These are phyloP conservation scores for Hyperoodon ampullatus DNA, from an alignment of 2,113 vertebrate genomes.

Conservation along the genomic window DNA sequence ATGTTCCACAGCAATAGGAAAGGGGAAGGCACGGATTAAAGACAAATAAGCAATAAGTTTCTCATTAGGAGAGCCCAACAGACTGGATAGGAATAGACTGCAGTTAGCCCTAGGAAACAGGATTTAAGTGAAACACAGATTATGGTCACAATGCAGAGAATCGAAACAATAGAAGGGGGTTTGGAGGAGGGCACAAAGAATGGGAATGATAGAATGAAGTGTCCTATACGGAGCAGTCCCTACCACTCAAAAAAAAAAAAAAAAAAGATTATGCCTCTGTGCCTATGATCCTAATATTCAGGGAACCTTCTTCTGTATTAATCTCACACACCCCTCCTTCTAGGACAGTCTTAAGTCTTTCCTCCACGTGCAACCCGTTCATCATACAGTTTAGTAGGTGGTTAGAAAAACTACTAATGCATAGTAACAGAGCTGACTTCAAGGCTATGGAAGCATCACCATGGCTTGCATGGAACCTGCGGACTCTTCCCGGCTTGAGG, in stretches of 20 bases:
- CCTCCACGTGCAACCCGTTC: no score
- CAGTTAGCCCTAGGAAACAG: background rate
- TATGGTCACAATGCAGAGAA: background rate
- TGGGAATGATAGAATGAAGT: background rate
- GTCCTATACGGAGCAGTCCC: background rate
- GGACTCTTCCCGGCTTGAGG: background rate
- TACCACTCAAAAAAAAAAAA: background rate
- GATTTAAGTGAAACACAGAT: background rate
- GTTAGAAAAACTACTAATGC: background rate
- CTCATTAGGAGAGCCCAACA: background rate
- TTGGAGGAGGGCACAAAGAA: background rate
- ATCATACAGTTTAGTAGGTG: background rate
- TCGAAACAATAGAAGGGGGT: background rate
- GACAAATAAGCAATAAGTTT: background rate
- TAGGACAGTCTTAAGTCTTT: background rate
- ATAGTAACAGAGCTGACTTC: background rate
- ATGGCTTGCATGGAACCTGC: background rate
- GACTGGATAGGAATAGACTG: background rate
- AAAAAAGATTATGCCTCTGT: background rate
- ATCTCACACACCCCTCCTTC: background rate
- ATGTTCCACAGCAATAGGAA: background rate
- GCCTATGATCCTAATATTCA: background rate
- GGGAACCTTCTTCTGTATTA: background rate
- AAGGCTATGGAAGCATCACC: rapidly evolving
- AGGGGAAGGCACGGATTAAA: background rate